Evolutionary conservation across 2,888 invertebrate species (phyloP).

Genomic region (Balanococcus diminutus): DNA sequence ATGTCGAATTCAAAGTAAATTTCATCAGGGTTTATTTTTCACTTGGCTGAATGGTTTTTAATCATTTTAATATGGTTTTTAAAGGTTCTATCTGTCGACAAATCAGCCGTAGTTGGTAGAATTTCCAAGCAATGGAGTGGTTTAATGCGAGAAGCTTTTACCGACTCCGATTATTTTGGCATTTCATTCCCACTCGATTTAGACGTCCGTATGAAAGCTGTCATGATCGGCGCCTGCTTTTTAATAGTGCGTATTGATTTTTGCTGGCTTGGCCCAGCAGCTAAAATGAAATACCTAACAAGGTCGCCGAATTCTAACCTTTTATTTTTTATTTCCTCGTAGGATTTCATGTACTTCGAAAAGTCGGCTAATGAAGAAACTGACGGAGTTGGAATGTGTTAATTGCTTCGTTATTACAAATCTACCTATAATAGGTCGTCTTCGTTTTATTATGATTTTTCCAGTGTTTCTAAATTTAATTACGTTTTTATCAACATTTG

Average conservation of each 20-base stretch:
- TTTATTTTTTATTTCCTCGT: slow-evolving; percentile 60
- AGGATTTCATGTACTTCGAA: slow-evolving; percentile 89
- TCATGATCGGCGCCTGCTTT: slow-evolving; percentile 78
- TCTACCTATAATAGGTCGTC: no score
- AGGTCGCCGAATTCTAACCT: background rate
- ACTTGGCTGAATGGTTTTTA: background rate
- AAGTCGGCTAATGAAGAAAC: no score
- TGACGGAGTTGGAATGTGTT: no score
- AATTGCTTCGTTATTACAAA: no score
- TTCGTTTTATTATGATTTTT: no score
- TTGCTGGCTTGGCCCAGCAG: no score
- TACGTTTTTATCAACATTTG: no score
- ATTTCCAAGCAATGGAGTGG: slow-evolving; percentile 93
- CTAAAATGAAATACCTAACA: background rate
- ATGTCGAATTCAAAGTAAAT: slow-evolving; percentile 79
- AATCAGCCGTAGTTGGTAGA: slow-evolving; percentile 77
- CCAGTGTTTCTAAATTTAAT: no score
- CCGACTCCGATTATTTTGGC: slow-evolving; percentile 87
- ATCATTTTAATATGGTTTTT: slow-evolving; percentile 59
- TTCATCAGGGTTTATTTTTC: no score
- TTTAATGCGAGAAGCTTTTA: slow-evolving; percentile 78
- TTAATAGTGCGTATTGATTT: slow-evolving; percentile 76
- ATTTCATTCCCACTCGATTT: slow-evolving; percentile 90
- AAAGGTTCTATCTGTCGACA: slow-evolving; percentile 79
- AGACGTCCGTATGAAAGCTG: slow-evolving; percentile 83